These are phyloP conservation scores for Sarcophaga subvicina DNA, from an alignment of 2,888 invertebrate genomes.

Conservation along the genomic window DNA sequence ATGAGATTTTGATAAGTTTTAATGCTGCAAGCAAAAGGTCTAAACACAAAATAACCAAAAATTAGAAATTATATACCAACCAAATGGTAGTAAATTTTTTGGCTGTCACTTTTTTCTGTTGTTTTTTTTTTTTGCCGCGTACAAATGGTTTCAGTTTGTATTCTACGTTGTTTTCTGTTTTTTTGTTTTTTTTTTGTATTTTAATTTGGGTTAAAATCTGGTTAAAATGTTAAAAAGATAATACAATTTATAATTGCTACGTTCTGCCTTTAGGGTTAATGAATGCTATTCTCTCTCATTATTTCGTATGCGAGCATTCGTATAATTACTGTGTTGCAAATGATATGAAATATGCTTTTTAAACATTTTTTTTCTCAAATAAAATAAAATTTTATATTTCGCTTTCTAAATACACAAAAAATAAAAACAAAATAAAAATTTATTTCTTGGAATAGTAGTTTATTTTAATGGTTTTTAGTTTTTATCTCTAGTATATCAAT, in stretches of 20 bases:
- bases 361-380: no score
- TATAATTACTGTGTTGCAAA: neutral
- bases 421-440: neutral
- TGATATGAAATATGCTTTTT: neutral
- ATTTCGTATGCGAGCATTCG: neutral
- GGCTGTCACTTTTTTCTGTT: neutral
- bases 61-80: constrained; percentile 36
- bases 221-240: constrained; percentile 30
- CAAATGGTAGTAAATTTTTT: constrained; percentile 13
- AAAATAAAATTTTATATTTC: neutral
- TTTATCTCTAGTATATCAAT: no score
- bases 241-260: constrained; percentile 19
- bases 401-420: no score
- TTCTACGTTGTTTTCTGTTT: neutral
- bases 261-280: constrained; percentile 17
- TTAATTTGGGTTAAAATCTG: constrained; percentile 2
- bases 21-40: constrained; percentile 37
- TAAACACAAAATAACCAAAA: constrained; percentile 35
- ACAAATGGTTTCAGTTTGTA: constrained; percentile 30
- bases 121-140: neutral
- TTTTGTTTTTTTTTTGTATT: no score
- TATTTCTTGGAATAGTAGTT: neutral
- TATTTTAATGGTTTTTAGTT: neutral
- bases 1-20: constrained; percentile 58
- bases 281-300: neutral